Evolutionary conservation across 2,113 vertebrate species (phyloP).

Genomic region (Otis tarda): DNA sequence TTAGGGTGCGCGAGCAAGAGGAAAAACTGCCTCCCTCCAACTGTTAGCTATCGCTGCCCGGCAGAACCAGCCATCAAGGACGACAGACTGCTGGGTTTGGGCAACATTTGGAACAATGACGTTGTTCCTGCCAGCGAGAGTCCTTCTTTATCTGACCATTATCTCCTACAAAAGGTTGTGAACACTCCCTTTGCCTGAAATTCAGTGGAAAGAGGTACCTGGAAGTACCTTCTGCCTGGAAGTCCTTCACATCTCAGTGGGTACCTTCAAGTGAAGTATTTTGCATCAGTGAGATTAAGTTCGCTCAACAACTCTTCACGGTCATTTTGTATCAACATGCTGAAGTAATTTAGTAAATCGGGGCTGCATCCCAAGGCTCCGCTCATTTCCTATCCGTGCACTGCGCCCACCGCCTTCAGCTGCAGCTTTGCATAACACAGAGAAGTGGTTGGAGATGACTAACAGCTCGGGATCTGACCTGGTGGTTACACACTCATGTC

Average conservation of each 20-base stretch:
- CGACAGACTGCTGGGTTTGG: neutral
- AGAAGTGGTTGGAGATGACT: neutral
- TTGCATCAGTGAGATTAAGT: neutral
- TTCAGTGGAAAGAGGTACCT: neutral
- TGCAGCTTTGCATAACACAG: neutral
- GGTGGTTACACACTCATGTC: neutral
- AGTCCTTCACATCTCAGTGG: neutral
- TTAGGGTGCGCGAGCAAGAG: accelerated
- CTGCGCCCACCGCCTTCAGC: neutral
- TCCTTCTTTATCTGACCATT: neutral
- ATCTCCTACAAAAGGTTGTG: neutral
- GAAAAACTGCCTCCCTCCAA: neutral
- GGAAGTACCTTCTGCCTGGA: neutral
- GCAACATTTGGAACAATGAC: neutral
- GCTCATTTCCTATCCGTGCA: neutral
- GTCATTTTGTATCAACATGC: neutral
- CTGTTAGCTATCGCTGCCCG: accelerated
- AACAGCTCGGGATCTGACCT: neutral
- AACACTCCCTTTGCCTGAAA: neutral
- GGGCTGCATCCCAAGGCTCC: neutral
- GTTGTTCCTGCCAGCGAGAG: neutral
- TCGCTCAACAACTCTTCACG: neutral
- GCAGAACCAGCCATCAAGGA: neutral
- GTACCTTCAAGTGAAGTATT: neutral
- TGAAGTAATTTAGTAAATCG: neutral